Evolutionary conservation across 2,888 invertebrate genomes (phyloP).

Genomic region (Amphipyra berbera): DNA sequence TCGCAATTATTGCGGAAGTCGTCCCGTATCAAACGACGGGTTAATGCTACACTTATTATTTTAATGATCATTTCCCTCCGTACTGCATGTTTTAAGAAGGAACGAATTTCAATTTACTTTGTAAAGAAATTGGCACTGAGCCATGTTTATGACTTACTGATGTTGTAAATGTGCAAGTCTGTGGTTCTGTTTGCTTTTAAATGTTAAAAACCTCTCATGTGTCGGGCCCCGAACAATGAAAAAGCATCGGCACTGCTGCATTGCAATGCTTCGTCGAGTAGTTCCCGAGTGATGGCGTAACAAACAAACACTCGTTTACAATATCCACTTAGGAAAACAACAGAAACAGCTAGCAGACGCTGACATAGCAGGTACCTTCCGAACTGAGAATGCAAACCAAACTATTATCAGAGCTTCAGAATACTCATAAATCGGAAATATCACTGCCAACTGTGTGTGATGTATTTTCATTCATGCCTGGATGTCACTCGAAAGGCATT

Average conservation of each 20-base stretch:
- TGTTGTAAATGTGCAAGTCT: conserved; percentile 24
- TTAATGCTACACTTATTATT: conserved; percentile 5
- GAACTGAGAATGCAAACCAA: neutral
- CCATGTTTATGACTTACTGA: conserved; percentile 25
- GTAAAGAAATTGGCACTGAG: conserved; percentile 5
- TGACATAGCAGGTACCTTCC: neutral
- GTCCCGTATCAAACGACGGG: no score
- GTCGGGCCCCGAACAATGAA: conserved; percentile 6
- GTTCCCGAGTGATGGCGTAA: conserved; percentile 18
- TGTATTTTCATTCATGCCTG: conserved; percentile 20
- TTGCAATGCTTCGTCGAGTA: conserved; percentile 21
- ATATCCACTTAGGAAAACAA: conserved; percentile 22
- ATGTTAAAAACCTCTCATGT: conserved; percentile 31
- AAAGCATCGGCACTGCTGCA: conserved; percentile 15
- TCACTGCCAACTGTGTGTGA: neutral
- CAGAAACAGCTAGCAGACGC: neutral
- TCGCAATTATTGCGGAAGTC: neutral
- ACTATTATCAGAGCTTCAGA: neutral
- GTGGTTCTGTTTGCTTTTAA: conserved; percentile 7
- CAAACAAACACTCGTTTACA: conserved; percentile 16
- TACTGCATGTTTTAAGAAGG: neutral
- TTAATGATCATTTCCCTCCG: neutral
- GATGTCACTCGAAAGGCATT: conserved; percentile 1
- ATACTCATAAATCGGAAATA: no score
- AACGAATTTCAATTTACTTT: conserved; percentile 5